Evolutionary conservation across 1,140 invertebrate species (phyloP), one percentile per base, ranked within the genome.

Genomic region (Bombus picipes): DNA sequence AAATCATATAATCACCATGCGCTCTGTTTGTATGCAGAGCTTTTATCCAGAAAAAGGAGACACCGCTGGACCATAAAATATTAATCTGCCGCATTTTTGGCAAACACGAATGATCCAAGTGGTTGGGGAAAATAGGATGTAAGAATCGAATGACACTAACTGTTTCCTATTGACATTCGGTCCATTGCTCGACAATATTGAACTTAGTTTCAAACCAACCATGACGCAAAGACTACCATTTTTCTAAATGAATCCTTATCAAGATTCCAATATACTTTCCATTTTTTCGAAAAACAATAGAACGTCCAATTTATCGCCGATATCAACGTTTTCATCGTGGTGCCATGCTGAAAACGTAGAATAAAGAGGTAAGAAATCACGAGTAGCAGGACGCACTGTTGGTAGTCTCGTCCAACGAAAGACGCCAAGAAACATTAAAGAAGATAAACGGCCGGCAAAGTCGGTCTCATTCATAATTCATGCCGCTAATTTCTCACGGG

Each of bases 381-480:
- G 65, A 62, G 65, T n/a, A 39, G 9, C 32, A 28, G 41, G 78
- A 70, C 65, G 34, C 65, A 70, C 41, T 28, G 72, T 39, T 32
- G 53, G 73, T 83, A 68, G 66, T 80, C 65, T 37, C 32, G 41
- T 53, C 43, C 78, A 53, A 5, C 41, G 65, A 73, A 37, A 39
- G 68, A 87, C 59, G 84, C 79, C 79, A 62, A 87, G 87, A 87
- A 89, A 90, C 86, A 87, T 89, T 90, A 90, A 89, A 90, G 89
- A 90, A 90, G 89, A 90, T 90, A 89, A 90, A 90, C 89, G 88
- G 85, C 79, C 81, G 88, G 32, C 65, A 41, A 89, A 87, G 81
- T 87, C 77, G 81, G 85, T 43, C 81, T 90, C 89, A 90, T 90
- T 90, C 88, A 90, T 90, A 90, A 90, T 90, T 90, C 89, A 90